Evolutionary conservation across 2,113 vertebrate genomes (phyloP).

Genomic region (Larimichthys crocea): DNA sequence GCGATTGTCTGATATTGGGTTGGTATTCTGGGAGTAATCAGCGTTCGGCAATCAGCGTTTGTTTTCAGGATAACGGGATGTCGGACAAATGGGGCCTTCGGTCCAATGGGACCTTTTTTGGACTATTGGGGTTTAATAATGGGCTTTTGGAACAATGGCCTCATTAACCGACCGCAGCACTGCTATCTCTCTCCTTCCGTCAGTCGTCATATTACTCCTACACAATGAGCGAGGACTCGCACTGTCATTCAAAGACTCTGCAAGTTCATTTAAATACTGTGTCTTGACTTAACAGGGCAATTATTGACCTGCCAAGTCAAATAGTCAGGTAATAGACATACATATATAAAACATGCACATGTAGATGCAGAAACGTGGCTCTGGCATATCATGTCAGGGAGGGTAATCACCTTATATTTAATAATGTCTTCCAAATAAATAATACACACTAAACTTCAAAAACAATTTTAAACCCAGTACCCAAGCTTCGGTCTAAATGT

Average conservation of each 20-base stretch:
- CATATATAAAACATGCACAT: too few relatives aligned
- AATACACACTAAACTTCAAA: background rate
- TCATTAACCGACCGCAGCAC: constrained; percentile 22
- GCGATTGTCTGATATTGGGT: too few relatives aligned
- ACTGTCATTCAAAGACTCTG: constrained; percentile 3
- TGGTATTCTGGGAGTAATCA: too few relatives aligned
- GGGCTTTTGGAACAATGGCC: background rate
- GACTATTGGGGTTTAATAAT: too few relatives aligned
- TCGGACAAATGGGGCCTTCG: too few relatives aligned
- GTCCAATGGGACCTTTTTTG: too few relatives aligned
- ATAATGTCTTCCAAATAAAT: background rate
- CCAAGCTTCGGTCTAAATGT: background rate
- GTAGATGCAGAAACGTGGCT: too few relatives aligned
- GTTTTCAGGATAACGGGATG: too few relatives aligned
- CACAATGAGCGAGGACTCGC: constrained; percentile 5
- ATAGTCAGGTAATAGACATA: background rate
- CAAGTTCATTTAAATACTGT: constrained; percentile 1
- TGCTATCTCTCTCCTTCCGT: background rate
- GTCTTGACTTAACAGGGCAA: background rate
- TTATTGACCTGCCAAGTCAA: constrained; percentile 11
- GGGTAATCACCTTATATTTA: background rate
- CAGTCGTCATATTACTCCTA: background rate
- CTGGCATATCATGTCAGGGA: background rate
- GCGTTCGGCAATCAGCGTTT: too few relatives aligned
- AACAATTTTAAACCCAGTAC: background rate